A percentile compares a stretch with the other conserved stretches of the same genome.
Evolutionary conservation across 1,140 invertebrate species (phyloP).

Genomic region (Acromyrmex charruanus): DNA sequence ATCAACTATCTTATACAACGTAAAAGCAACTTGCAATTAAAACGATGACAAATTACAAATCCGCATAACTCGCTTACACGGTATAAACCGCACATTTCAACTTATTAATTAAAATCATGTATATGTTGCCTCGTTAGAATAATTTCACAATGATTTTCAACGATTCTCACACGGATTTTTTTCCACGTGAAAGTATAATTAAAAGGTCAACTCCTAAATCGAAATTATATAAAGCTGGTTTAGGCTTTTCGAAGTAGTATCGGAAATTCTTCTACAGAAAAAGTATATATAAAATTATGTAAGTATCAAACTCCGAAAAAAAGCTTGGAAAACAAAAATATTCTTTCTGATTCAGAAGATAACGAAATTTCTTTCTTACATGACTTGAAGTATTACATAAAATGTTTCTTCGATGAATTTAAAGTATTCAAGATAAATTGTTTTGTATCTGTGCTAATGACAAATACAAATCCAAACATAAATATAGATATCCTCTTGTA

Average conservation of each 20-base stretch:
- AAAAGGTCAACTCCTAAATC: not conserved
- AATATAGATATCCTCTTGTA: not conserved
- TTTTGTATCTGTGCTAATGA: not conserved
- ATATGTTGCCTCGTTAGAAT: not conserved
- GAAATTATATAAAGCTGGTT: not conserved
- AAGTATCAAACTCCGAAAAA: not conserved
- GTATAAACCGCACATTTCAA: not conserved
- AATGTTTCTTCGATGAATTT: not conserved
- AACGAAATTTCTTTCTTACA: not conserved
- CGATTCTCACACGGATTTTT: not conserved
- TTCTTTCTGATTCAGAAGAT: not conserved
- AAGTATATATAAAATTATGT: not conserved
- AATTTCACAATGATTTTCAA: constrained; percentile 9
- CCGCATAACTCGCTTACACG: not conserved
- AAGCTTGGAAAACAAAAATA: not conserved
- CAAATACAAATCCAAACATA: not conserved
- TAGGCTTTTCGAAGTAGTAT: not conserved
- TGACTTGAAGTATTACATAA: not conserved
- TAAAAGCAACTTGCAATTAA: constrained; percentile 3
- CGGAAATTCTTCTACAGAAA: not conserved
- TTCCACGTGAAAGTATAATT: not conserved
- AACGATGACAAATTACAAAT: not conserved
- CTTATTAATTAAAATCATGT: constrained; percentile 28
- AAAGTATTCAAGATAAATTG: not conserved
- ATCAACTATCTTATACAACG: not conserved